Conservation (phyloP, 2,113 vertebrate genomes). For the Gila orcuttii region DNA sequence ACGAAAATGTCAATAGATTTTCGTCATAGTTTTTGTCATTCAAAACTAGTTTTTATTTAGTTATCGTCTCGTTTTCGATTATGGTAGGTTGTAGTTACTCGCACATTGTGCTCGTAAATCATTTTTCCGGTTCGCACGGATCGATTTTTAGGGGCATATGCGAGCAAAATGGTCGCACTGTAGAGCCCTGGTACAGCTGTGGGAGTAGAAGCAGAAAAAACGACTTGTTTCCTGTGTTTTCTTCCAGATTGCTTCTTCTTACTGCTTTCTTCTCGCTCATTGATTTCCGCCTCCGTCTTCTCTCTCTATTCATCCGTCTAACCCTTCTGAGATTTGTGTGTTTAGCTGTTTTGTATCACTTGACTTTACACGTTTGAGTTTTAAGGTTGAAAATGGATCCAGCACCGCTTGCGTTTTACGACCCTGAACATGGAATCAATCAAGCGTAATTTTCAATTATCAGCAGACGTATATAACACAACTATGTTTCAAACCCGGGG, state of each 20-base stretch:
- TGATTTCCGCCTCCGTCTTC: slow-evolving; percentile 10
- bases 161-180: too few relatives aligned
- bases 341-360: slow-evolving; percentile 22
- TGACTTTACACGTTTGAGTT: neutral
- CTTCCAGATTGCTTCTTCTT: slow-evolving; percentile 1
- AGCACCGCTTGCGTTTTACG: neutral
- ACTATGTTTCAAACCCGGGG: neutral
- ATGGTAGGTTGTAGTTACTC: too few relatives aligned
- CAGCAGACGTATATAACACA: neutral
- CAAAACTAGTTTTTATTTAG: too few relatives aligned
- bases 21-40: too few relatives aligned
- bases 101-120: too few relatives aligned
- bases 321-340: neutral
- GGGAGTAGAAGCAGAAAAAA: neutral
- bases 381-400: slow-evolving; percentile 2
- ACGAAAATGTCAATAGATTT: too few relatives aligned
- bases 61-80: too few relatives aligned
- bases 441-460: neutral
- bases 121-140: too few relatives aligned
- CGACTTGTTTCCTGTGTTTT: neutral
- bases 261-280: neutral
- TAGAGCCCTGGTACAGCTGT: too few relatives aligned
- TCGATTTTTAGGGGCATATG: too few relatives aligned
- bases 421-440: neutral
- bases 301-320: slow-evolving; percentile 29